phyloP scores from a whole-genome alignment of 92 coral and sea anemone species.

The Pocillopora meandrina region DNA sequence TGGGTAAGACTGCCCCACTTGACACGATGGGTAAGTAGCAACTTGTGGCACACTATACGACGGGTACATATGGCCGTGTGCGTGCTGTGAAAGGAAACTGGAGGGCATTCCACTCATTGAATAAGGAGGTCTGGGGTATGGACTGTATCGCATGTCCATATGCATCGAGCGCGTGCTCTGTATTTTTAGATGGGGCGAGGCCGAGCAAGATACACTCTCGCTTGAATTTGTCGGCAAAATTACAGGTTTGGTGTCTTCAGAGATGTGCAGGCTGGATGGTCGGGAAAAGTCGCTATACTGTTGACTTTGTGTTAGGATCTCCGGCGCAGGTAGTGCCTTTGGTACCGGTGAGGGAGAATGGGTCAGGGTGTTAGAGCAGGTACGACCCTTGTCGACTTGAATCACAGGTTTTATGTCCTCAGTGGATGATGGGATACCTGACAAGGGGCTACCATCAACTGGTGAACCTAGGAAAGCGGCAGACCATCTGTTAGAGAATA shows the following conservation, averaged over 20 bases:
- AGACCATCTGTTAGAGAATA: too few relatives aligned
- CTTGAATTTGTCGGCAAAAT: slow-evolving; percentile 52
- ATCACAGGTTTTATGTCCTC: slow-evolving; percentile 44
- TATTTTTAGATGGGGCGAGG: slow-evolving; percentile 69
- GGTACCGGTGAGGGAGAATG: slow-evolving; percentile 30
- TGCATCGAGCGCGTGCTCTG: slow-evolving; percentile 76
- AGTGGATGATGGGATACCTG: slow-evolving; percentile 15
- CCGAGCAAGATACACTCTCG: slow-evolving; percentile 58
- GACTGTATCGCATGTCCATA: slow-evolving; percentile 91
- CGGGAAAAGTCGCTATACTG: slow-evolving; percentile 57
- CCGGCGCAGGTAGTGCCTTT: slow-evolving; percentile 21
- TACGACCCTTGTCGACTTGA: slow-evolving; percentile 27
- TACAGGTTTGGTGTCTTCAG: slow-evolving; percentile 71
- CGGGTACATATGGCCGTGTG: slow-evolving; percentile 80
- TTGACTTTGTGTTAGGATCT: slow-evolving; percentile 40
- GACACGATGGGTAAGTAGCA: slow-evolving; percentile 72
- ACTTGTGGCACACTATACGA: slow-evolving; percentile 74
- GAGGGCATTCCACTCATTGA: slow-evolving; percentile 76
- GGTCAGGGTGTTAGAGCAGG: slow-evolving; percentile 20
- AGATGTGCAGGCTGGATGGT: slow-evolving; percentile 56
- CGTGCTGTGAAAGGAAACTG: slow-evolving; percentile 69
- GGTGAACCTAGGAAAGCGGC: slow-evolving; percentile 20
- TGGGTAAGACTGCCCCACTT: slow-evolving; percentile 72
- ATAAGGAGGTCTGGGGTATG: slow-evolving; percentile 83
- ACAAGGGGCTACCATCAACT: slow-evolving; percentile 1